These are phyloP conservation scores for Conus canariensis DNA, from an alignment of 2,888 invertebrate genomes.

Conservation along the genomic window DNA sequence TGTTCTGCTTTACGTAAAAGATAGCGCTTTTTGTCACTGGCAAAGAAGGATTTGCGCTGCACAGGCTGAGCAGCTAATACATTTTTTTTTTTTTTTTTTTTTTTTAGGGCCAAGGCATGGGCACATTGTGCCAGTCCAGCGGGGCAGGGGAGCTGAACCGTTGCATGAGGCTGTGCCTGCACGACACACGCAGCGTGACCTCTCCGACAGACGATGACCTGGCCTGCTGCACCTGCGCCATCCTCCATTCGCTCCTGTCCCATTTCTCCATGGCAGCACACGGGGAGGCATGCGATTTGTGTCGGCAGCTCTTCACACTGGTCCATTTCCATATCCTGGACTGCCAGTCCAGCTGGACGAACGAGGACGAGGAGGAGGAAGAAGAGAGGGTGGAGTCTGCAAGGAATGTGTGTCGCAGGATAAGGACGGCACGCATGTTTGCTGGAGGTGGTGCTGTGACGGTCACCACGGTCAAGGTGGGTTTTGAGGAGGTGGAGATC, in stretches of 20 bases:
- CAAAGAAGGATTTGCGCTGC: too few species aligned
- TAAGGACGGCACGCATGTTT: constrained; percentile 24
- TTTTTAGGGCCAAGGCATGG: constrained; percentile 27
- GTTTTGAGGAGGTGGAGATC: not conserved
- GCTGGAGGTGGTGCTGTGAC: not conserved
- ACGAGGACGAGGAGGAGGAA: not conserved
- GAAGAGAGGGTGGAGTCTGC: not conserved
- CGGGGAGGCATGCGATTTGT: constrained; percentile 31
- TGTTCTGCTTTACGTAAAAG: too few species aligned
- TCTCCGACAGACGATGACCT: constrained; percentile 29
- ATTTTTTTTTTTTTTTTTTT: not conserved
- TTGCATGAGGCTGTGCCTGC: constrained; percentile 39
- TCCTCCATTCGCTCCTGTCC: constrained; percentile 46
- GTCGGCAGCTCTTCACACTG: constrained; percentile 38
- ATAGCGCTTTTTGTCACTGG: too few species aligned
- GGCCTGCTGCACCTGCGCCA: constrained; percentile 45
- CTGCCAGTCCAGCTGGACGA: not conserved
- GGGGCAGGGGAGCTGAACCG: constrained; percentile 33
- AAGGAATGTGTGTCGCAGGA: constrained; percentile 20
- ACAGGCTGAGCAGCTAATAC: too few species aligned
- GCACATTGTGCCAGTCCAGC: constrained; percentile 9
- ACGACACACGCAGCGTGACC: constrained; percentile 24
- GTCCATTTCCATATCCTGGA: constrained; percentile 34
- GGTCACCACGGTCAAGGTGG: not conserved
- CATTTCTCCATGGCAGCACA: constrained; percentile 52